phyloP scores from a whole-genome alignment of 2,797 vertebrate species.

The Heterohyrax brucei region DNA sequence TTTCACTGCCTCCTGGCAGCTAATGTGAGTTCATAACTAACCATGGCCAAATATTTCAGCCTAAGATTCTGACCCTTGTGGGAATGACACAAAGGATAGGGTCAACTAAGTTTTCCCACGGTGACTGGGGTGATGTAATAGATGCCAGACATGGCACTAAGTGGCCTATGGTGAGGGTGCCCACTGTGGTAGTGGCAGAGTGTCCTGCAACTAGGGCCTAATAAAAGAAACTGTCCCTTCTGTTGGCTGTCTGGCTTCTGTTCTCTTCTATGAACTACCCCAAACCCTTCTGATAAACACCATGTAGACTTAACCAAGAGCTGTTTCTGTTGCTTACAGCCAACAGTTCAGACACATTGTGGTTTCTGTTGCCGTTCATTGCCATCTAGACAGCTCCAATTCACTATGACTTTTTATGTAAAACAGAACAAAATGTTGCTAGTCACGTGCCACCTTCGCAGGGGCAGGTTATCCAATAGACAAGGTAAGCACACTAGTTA shows the following conservation, averaged over 20 bases:
- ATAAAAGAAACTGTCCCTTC: neutral
- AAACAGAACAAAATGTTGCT: no score
- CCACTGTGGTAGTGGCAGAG: neutral
- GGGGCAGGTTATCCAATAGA: no score
- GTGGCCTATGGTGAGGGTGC: neutral
- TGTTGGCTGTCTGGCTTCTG: neutral
- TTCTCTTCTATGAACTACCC: neutral
- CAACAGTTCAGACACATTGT: slow-evolving; percentile 17
- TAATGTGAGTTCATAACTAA: neutral
- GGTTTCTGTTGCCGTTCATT: no score
- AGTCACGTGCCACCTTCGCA: no score
- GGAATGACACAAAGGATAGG: neutral
- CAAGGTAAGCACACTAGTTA: no score
- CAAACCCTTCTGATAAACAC: slow-evolving; percentile 7
- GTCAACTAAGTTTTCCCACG: neutral
- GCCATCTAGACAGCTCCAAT: no score
- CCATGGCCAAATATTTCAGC: neutral
- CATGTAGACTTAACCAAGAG: slow-evolving; percentile 2
- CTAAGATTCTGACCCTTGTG: neutral
- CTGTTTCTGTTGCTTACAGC: slow-evolving; percentile 33
- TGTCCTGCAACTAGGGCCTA: neutral
- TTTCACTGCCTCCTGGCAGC: neutral
- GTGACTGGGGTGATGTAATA: neutral
- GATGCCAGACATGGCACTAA: neutral
- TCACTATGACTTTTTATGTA: no score